phyloP scores from a whole-genome alignment of 2,797 vertebrate species.

The Denticeps clupeoides region DNA sequence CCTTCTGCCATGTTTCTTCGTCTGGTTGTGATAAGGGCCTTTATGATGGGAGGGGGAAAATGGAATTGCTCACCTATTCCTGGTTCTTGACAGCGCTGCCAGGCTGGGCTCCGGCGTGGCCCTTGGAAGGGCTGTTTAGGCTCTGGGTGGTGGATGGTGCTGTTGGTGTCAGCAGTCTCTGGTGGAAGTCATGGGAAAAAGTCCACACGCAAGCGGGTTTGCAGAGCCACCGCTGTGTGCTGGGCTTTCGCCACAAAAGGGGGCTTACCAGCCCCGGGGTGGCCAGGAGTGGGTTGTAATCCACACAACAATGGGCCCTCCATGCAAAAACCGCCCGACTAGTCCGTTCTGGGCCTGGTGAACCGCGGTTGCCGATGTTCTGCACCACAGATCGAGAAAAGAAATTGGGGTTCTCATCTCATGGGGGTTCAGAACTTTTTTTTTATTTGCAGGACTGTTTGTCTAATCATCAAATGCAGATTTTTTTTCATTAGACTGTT shows the following conservation, averaged over 20 bases:
- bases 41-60: too few species aligned
- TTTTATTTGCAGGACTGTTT: too few species aligned
- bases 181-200: conserved; percentile 37
- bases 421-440: too few species aligned
- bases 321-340: conserved; percentile 28
- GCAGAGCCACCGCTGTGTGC: conserved; percentile 35
- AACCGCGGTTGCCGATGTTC: conserved; percentile 1
- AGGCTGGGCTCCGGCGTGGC: not conserved
- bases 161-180: conserved; percentile 57
- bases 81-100: not conserved
- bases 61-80: too few species aligned
- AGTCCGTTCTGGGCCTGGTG: conserved; percentile 18
- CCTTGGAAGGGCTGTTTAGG: not conserved
- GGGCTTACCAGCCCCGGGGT: conserved; percentile 39
- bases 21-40: too few species aligned
- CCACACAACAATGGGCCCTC: conserved; percentile 42
- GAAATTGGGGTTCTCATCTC: not conserved
- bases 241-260: conserved; percentile 52
- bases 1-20: too few species aligned
- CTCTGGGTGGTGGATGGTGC: conserved; percentile 21
- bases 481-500: too few species aligned
- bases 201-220: conserved; percentile 57
- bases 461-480: too few species aligned
- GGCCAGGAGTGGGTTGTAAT: conserved; percentile 36
- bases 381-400: not conserved